These are phyloP conservation scores for Talpa occidentalis DNA, from an alignment of 2,113 vertebrate species.

Conservation along the genomic window DNA sequence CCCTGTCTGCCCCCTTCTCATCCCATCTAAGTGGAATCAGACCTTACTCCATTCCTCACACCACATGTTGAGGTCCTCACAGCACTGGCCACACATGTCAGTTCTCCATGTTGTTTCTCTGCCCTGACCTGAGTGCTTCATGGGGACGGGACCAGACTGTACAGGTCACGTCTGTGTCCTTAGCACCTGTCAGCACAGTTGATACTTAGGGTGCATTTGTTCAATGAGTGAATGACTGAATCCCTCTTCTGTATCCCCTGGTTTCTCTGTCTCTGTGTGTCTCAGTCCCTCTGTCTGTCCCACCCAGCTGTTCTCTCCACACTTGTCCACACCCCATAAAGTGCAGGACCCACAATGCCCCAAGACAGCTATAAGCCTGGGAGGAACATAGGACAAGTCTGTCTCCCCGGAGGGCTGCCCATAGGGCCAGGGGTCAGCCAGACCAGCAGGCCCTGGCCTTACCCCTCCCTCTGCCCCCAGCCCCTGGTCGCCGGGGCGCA, in stretches of 20 bases:
- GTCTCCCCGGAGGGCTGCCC: neutral
- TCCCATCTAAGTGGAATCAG: too few relatives aligned
- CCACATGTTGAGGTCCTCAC: neutral
- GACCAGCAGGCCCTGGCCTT: neutral
- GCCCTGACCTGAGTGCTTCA: neutral
- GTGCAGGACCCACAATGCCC: neutral
- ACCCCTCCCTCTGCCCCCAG: conserved; percentile 16
- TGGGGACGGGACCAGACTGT: rapidly evolving
- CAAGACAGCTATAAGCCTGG: neutral
- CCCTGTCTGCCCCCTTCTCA: neutral
- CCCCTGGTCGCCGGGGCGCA: conserved; percentile 82
- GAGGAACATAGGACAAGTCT: neutral
- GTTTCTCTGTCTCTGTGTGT: neutral
- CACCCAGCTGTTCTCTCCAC: neutral
- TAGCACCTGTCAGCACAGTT: neutral
- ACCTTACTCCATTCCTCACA: neutral
- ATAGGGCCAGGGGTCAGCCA: neutral
- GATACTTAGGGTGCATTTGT: neutral
- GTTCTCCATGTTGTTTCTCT: neutral
- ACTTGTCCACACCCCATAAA: neutral
- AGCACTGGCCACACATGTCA: neutral
- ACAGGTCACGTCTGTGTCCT: neutral
- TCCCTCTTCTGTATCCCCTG: neutral
- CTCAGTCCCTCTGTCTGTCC: neutral
- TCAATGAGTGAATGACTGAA: neutral